A percentile compares a stretch with the other conserved stretches of the same genome.
phyloP scores from a whole-genome alignment of 2,113 vertebrate genomes.

The Pao palembangensis region DNA sequence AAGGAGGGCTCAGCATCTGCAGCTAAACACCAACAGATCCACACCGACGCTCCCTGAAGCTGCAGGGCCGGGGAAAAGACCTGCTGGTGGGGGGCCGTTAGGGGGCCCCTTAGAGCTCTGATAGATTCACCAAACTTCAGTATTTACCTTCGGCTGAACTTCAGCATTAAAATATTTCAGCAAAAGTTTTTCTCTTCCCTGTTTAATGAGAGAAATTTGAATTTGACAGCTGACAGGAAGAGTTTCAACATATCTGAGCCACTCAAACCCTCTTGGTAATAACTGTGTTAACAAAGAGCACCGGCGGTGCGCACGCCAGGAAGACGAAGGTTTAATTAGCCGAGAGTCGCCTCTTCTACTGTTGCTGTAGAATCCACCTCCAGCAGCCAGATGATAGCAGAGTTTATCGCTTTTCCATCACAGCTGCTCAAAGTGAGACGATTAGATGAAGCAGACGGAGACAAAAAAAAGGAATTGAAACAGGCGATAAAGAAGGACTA shows the following conservation, averaged over 20 bases:
- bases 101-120: too few relatives aligned
- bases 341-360: constrained; percentile 22
- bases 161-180: constrained; percentile 6
- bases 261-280: constrained; percentile 3
- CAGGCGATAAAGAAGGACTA: not conserved
- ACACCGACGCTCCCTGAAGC: not conserved
- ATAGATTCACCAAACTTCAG: too few relatives aligned
- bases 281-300: constrained; percentile 24
- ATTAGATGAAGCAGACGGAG: not conserved
- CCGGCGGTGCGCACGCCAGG: not conserved
- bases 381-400: constrained; percentile 20
- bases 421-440: constrained; percentile 16
- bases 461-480: not conserved
- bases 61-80: too few relatives aligned
- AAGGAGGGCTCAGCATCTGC: not conserved
- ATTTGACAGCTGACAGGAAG: too few relatives aligned
- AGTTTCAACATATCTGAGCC: not conserved
- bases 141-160: too few relatives aligned
- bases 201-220: not conserved
- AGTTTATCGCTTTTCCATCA: constrained; percentile 31
- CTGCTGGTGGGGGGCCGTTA: too few relatives aligned
- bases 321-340: constrained; percentile 58
- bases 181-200: not conserved
- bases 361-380: constrained; percentile 38
- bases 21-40: not conserved